Percentiles rank a stretch among this genome's conserved stretches.
These are phyloP conservation scores for Uropetala carovei DNA, from an alignment of 2,888 invertebrate species.

Conservation along the genomic window DNA sequence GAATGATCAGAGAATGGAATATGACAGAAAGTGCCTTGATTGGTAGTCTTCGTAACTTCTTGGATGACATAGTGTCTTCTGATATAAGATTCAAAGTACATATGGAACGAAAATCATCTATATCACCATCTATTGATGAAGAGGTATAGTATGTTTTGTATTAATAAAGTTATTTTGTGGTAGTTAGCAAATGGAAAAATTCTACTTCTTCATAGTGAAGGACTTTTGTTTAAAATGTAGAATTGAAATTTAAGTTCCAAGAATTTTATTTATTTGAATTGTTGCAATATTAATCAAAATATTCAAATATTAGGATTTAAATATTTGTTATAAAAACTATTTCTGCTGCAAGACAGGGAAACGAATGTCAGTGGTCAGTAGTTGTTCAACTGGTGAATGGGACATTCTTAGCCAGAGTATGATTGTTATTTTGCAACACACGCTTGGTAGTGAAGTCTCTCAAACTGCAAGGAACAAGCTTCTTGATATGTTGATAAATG, in stretches of 20 bases:
- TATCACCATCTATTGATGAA: background rate
- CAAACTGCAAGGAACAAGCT: background rate
- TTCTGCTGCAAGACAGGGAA: background rate
- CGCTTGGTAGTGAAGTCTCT: background rate
- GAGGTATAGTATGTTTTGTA: background rate
- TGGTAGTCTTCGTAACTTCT: background rate
- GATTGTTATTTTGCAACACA: background rate
- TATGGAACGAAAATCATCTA: background rate
- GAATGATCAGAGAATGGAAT: slow-evolving; percentile 13
- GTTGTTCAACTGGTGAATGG: background rate
- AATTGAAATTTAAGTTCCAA: too few species aligned
- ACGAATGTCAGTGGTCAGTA: background rate
- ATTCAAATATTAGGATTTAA: too few species aligned
- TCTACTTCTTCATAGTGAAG: too few species aligned
- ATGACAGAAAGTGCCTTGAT: background rate
- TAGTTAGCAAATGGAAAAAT: too few species aligned
- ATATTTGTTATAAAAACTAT: too few species aligned
- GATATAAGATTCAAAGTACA: background rate
- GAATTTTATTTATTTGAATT: too few species aligned
- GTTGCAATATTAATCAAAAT: too few species aligned
- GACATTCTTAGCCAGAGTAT: background rate
- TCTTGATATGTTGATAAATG: slow-evolving; percentile 12
- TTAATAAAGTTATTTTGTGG: too few species aligned
- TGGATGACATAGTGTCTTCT: background rate
- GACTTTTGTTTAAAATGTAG: too few species aligned